A percentile compares a stretch with the other conserved stretches of the same genome.
Conservation (phyloP, 2,113 vertebrate genomes). For the Proterorhinus semilunaris region DNA sequence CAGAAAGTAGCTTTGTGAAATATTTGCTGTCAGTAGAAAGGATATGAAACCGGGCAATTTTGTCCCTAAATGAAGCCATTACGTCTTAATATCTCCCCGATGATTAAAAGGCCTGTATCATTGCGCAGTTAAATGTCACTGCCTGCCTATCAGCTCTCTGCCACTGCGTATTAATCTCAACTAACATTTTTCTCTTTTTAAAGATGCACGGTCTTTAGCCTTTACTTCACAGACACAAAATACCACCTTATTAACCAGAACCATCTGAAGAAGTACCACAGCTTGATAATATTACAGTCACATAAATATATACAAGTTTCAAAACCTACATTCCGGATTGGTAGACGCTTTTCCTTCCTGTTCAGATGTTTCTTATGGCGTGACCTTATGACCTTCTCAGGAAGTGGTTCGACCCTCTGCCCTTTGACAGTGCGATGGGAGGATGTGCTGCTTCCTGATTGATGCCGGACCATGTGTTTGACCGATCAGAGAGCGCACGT, state of each 20-base stretch:
- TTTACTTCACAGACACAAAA: too few species aligned
- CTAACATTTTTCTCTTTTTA: too few species aligned
- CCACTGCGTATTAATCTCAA: too few species aligned
- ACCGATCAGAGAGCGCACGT: neutral
- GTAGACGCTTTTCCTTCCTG: neutral
- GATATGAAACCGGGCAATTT: conserved; percentile 1
- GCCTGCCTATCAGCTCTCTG: neutral
- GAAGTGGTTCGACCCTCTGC: conserved; percentile 39
- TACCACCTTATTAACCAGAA: too few species aligned
- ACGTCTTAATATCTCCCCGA: neutral
- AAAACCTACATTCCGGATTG: too few species aligned
- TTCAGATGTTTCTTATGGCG: neutral
- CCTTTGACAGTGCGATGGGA: conserved; percentile 29
- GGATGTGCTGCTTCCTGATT: neutral
- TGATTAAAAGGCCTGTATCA: neutral
- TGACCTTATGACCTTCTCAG: conserved; percentile 8
- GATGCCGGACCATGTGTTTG: neutral
- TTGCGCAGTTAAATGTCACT: neutral
- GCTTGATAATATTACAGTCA: too few species aligned
- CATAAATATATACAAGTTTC: neutral
- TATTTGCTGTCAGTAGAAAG: conserved; percentile 4
- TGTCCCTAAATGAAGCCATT: neutral
- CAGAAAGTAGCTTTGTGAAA: neutral
- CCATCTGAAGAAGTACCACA: neutral
- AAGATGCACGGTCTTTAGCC: too few species aligned